Conservation (phyloP, 2,888 invertebrate species). For the Protonemura montana region DNA sequence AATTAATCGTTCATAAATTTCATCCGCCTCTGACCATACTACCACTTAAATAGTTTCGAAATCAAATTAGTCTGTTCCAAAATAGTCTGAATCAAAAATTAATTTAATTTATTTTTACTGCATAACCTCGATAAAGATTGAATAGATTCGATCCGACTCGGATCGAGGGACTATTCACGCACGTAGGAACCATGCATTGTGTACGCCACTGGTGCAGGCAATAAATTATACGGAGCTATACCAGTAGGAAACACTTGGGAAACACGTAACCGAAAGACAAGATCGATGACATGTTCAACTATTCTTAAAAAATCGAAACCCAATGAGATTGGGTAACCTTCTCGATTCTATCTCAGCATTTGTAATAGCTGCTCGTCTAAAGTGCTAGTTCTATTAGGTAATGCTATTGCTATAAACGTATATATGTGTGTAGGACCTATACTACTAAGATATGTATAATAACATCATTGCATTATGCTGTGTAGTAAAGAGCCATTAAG, state of each 20-base stretch:
- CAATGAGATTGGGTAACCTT: neutral
- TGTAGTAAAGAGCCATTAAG: constrained; percentile 33
- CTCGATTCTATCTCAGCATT: neutral
- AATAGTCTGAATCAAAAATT: neutral
- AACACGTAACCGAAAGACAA: constrained; percentile 30
- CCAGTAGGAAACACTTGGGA: constrained; percentile 22
- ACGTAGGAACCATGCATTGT: neutral
- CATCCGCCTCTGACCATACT: neutral
- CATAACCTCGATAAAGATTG: neutral
- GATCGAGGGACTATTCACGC: neutral
- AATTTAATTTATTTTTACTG: neutral
- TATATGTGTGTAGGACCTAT: neutral
- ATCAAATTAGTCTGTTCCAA: neutral
- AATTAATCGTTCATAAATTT: neutral
- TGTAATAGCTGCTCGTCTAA: neutral
- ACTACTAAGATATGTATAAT: neutral
- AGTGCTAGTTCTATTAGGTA: neutral
- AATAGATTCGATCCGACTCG: no score
- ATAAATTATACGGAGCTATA: neutral
- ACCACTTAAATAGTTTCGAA: neutral
- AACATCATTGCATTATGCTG: constrained; percentile 17
- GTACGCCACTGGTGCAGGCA: constrained; percentile 17
- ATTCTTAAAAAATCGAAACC: neutral
- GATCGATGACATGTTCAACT: neutral
- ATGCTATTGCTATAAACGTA: neutral